These are phyloP conservation scores for Heterodera schachtii DNA, from an alignment of 1,140 invertebrate genomes.

Conservation along the genomic window DNA sequence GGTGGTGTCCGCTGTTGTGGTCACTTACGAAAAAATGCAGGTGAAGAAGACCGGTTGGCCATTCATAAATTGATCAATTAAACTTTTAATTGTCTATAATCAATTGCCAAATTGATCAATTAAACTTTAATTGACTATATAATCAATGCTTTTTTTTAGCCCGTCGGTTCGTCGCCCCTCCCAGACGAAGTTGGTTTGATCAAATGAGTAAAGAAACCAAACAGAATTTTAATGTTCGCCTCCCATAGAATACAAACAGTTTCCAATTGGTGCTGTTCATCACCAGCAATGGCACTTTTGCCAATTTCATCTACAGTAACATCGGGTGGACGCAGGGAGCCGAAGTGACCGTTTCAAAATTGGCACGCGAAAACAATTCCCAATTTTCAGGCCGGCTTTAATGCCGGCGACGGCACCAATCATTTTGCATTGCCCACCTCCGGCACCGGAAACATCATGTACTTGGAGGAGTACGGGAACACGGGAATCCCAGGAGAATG, in stretches of 20 bases:
- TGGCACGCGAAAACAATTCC: background rate
- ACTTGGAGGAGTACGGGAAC: slow-evolving; percentile 63
- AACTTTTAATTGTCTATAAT: slow-evolving; percentile 21
- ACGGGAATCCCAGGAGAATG: slow-evolving; percentile 64
- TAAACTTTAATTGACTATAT: no score
- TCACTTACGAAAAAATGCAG: slow-evolving; percentile 65
- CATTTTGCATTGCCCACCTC: slow-evolving; percentile 61
- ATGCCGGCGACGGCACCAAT: slow-evolving; percentile 49
- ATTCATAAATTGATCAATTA: background rate
- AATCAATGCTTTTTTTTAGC: slow-evolving; percentile 47
- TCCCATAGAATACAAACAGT: slow-evolving; percentile 60
- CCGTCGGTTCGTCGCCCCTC: slow-evolving; percentile 46
- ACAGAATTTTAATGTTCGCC: background rate
- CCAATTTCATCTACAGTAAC: slow-evolving; percentile 66
- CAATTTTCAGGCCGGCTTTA: slow-evolving; percentile 61
- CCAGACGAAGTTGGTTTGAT: slow-evolving; percentile 53
- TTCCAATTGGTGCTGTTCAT: slow-evolving; percentile 65
- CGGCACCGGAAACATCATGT: slow-evolving; percentile 66
- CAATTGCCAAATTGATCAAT: background rate
- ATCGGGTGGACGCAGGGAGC: slow-evolving; percentile 66
- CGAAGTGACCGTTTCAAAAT: slow-evolving; percentile 43
- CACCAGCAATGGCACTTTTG: slow-evolving; percentile 62
- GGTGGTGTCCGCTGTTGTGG: slow-evolving; percentile 50
- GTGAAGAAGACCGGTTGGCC: slow-evolving; percentile 14
- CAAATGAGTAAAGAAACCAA: slow-evolving; percentile 6